Evolutionary conservation across 2,888 invertebrate genomes (phyloP), one percentile per base, ranked within the genome.

Genomic region (Acanthococcus lagerstroemiae): DNA sequence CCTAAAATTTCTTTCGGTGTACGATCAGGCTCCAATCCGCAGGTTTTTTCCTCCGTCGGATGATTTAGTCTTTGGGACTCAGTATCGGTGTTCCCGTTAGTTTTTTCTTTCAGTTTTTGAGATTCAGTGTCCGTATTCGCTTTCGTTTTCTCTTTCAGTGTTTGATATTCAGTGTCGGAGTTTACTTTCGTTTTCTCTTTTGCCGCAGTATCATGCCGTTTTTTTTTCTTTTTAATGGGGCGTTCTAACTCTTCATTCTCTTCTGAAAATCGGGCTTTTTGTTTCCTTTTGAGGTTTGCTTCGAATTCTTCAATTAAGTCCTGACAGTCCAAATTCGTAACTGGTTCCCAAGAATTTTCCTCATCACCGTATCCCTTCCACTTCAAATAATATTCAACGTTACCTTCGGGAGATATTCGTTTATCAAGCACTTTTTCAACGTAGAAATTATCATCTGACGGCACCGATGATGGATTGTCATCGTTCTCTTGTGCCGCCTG

Each of bases 301-400:
- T 94, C 92, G 76, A 87, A 93, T 0, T 88, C 86, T 68, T 85
- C 82, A 70, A 91, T 90, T 54, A 91, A 78, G 72, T 89, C 90
- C 0, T 92, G 92, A 75, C 93, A 94, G 73, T 93, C 92, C 1
- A 94, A 79, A 74, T 92, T 91, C 72, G 90, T 90, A 71, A 88
- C 88, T 0, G 95, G 95, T 73, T 95, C 95, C 95, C 95, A 95
- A 7, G 95, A 94, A 73, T 95, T 95, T 73, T 95, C 94, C 56
- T 86, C 87, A 73, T 72, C 72, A 55, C 22, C 46, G 65, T 50
- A 69, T 46, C 68, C 68, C 25, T 56, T 55, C 68, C 68, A 68
- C 52, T 63, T 66, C 2, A 68, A 15, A 7, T 50, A 56, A 56
- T 68, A 68, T 19, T 44, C 15, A 5, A 66, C 25, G 4, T n/a